Percentiles rank a stretch among this genome's conserved stretches.
Conservation (phyloP, 2,113 vertebrate genomes). For the Xiphophorus maculatus region DNA sequence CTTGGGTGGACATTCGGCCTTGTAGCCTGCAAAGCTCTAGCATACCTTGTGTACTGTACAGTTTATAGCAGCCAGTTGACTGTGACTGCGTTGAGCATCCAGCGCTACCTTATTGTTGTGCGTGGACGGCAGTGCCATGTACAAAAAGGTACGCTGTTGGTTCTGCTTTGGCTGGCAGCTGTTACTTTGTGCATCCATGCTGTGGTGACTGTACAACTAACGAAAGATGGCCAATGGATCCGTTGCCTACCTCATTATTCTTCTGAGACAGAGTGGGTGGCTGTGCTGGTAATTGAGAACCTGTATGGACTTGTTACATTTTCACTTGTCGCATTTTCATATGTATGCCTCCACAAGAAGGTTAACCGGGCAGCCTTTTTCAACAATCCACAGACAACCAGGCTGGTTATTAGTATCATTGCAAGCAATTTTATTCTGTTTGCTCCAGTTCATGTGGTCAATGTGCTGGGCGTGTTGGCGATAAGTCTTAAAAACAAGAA, state of each 20-base stretch:
- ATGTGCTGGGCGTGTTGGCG: conserved; percentile 18
- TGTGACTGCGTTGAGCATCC: conserved; percentile 27
- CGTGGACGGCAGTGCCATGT: neutral
- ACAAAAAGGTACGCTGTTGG: neutral
- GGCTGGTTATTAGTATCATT: conserved; percentile 20
- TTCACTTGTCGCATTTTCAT: neutral
- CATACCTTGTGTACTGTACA: neutral
- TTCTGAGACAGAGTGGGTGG: neutral
- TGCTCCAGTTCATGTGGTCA: conserved; percentile 19
- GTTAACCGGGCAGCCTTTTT: neutral
- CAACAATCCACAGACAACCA: conserved; percentile 5
- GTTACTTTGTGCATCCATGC: conserved; percentile 1
- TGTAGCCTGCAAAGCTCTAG: neutral
- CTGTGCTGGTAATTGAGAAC: conserved; percentile 6
- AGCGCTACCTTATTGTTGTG: conserved; percentile 38
- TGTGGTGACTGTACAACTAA: conserved; percentile 4
- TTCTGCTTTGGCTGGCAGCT: conserved; percentile 33
- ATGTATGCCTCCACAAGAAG: neutral
- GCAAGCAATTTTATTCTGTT: conserved; percentile 14
- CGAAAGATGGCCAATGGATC: rapidly evolving
- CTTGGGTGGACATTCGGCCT: neutral
- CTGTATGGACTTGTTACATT: conserved; percentile 5
- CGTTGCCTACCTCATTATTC: rapidly evolving
- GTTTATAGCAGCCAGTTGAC: conserved; percentile 25
- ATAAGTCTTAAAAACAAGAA: neutral